A percentile compares a stretch with the other conserved stretches of the same genome.
Evolutionary conservation across 2,113 vertebrate species (phyloP).

Genomic region (Proteles cristata): DNA sequence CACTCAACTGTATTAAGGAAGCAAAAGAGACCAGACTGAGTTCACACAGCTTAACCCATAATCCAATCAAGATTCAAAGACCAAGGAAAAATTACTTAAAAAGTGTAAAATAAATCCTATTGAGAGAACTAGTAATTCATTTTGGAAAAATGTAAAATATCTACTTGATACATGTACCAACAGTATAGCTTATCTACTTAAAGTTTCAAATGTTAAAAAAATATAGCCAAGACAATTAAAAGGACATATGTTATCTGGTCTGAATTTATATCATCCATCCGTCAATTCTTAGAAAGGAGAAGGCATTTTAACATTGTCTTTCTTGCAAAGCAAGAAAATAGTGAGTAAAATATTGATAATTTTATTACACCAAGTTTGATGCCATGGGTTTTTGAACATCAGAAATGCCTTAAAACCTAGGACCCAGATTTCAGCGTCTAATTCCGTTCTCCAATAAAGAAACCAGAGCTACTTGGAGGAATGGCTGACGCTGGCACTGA

Average conservation of each 20-base stretch:
- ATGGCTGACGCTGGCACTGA: background rate
- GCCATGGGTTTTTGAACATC: background rate
- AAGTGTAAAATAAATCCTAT: conserved; percentile 22
- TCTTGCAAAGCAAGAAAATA: background rate
- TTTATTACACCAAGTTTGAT: background rate
- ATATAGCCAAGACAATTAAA: conserved; percentile 23
- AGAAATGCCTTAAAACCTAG: background rate
- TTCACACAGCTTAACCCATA: background rate
- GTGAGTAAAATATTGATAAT: background rate
- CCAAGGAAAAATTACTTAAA: background rate
- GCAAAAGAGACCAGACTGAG: background rate
- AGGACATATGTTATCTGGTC: background rate
- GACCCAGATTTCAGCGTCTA: background rate
- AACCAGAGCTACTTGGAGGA: background rate
- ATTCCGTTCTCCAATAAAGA: background rate
- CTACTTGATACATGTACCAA: background rate
- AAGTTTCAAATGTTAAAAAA: conserved; percentile 30
- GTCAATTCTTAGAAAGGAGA: background rate
- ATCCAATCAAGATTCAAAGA: background rate
- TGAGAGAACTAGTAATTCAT: conserved; percentile 9
- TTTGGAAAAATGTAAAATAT: conserved; percentile 21
- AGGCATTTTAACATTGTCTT: background rate
- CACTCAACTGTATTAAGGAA: background rate
- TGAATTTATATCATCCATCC: background rate
- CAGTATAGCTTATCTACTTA: background rate